Percentiles rank a stretch among this genome's conserved stretches.
phyloP scores from a whole-genome alignment of 2,113 vertebrate species.

The Thalassoma bifasciatum region DNA sequence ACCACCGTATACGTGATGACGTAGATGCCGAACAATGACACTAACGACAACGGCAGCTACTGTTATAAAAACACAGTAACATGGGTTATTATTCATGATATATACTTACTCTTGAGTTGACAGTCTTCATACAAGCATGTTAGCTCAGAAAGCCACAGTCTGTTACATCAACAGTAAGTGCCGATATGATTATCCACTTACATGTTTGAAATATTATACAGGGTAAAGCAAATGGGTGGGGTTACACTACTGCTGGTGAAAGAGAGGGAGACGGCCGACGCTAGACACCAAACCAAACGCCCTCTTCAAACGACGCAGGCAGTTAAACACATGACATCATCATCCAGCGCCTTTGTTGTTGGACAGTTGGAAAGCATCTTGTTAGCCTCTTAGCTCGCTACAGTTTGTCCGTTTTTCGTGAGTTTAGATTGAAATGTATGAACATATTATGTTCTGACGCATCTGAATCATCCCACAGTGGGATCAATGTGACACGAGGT shows the following conservation, averaged over 20 bases:
- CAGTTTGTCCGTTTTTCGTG: background rate
- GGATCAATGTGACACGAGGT: conserved; percentile 30
- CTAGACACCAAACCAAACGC: conserved; percentile 5
- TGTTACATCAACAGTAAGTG: conserved; percentile 47
- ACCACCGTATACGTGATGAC: background rate
- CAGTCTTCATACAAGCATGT: conserved; percentile 19
- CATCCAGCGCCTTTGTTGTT: conserved; percentile 74
- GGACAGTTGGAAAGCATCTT: conserved; percentile 19
- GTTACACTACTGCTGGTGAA: background rate
- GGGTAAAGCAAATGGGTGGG: conserved; percentile 8
- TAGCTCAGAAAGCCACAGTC: conserved; percentile 7
- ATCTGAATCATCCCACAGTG: conserved; percentile 42
- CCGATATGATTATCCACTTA: background rate
- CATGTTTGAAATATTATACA: fast-evolving
- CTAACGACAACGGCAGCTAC: background rate
- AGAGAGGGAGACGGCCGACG: background rate
- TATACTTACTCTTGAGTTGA: conserved; percentile 43
- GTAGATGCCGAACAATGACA: background rate
- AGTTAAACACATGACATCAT: conserved; percentile 41
- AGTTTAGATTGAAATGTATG: conserved; percentile 20
- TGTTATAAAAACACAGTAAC: background rate
- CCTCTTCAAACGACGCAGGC: background rate
- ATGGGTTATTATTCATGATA: background rate
- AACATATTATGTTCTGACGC: conserved; percentile 45
- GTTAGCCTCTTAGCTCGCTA: conserved; percentile 15